Percentiles rank a stretch among this genome's conserved stretches.
Evolutionary conservation across 2,888 invertebrate species (phyloP).

Genomic region (Cordilura impudica): DNA sequence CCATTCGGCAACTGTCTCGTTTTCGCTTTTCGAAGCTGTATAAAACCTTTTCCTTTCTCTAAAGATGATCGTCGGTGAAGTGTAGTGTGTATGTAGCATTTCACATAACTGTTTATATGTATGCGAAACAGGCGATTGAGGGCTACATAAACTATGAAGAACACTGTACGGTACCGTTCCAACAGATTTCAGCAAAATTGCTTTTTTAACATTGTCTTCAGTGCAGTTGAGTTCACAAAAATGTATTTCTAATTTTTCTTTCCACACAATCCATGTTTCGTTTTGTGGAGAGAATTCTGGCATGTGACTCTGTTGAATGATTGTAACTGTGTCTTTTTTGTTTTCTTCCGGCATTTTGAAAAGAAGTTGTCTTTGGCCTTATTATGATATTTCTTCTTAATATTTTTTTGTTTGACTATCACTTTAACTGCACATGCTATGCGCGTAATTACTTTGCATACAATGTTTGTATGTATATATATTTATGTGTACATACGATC

Average conservation of each 20-base stretch:
- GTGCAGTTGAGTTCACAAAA: constrained; percentile 10
- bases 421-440: too few relatives aligned
- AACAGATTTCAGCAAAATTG: constrained; percentile 13
- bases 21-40: background rate
- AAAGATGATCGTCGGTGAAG: constrained; percentile 2
- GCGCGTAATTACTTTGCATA: too few relatives aligned
- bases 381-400: too few relatives aligned
- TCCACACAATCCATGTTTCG: background rate
- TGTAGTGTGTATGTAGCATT: background rate
- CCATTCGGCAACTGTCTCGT: constrained; percentile 32
- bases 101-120: background rate
- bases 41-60: constrained; percentile 8
- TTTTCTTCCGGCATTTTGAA: too few relatives aligned
- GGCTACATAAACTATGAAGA: constrained; percentile 17
- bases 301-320: too few relatives aligned
- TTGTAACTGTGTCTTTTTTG: too few relatives aligned
- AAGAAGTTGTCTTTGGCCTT: too few relatives aligned
- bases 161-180: background rate
- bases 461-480: too few relatives aligned
- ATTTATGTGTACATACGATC: too few relatives aligned
- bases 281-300: background rate
- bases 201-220: constrained; percentile 8
- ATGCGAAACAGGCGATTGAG: background rate
- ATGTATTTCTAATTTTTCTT: constrained; percentile 11
- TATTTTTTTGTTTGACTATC: too few relatives aligned